These are phyloP conservation scores for Lutjanus erythropterus DNA, from an alignment of 2,113 vertebrate genomes.

Conservation along the genomic window DNA sequence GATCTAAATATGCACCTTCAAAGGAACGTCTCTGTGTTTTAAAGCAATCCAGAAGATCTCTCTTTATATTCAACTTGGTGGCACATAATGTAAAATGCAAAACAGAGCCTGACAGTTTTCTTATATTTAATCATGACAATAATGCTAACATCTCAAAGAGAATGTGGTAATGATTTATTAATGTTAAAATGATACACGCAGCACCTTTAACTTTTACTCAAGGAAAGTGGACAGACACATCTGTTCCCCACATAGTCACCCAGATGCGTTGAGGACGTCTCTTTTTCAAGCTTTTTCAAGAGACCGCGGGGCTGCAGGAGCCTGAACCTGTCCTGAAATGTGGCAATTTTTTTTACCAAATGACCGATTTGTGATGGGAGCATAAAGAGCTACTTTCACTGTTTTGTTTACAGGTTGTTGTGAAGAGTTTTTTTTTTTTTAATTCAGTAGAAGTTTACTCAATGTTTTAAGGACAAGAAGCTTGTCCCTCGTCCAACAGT, in stretches of 20 bases:
- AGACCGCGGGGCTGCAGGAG: constrained; percentile 22
- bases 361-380: constrained; percentile 44
- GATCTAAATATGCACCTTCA: rapidly evolving
- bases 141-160: constrained; percentile 2
- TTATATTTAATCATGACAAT: not conserved
- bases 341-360: not conserved
- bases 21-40: not conserved
- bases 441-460: constrained; percentile 38
- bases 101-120: not conserved
- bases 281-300: not conserved
- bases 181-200: constrained; percentile 34
- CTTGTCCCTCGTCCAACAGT: constrained; percentile 39
- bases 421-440: not conserved
- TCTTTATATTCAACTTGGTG: constrained; percentile 2
- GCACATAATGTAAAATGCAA: constrained; percentile 45
- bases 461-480: constrained; percentile 32
- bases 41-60: constrained; percentile 19
- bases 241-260: not conserved
- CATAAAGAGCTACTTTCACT: constrained; percentile 65
- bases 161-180: constrained; percentile 14
- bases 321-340: constrained; percentile 12
- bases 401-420: constrained; percentile 64
- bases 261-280: constrained; percentile 20
- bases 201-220: constrained; percentile 28
- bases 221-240: constrained; percentile 4